phyloP scores from a whole-genome alignment of 2,888 invertebrate genomes.

The Drosophila prostipennis region DNA sequence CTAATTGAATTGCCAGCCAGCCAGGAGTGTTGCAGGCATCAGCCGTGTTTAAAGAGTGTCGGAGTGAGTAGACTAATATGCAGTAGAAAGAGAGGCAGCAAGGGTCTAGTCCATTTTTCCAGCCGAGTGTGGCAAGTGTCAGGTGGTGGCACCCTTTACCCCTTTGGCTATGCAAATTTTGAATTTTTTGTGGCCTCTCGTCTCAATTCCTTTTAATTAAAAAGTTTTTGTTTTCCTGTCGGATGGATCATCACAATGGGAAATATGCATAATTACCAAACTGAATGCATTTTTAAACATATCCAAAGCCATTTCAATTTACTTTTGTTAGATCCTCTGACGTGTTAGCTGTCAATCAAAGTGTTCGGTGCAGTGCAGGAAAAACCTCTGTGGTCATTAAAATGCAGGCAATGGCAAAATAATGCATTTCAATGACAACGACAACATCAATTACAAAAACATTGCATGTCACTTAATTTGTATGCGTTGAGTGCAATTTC shows the following conservation, averaged over 20 bases:
- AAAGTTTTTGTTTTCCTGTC: constrained; percentile 51
- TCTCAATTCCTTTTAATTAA: constrained; percentile 70
- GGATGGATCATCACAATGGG: constrained; percentile 19
- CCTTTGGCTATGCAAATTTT: constrained; percentile 38
- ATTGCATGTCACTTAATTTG: constrained; percentile 51
- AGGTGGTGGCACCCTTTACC: constrained; percentile 32
- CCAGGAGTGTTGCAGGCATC: constrained; percentile 12
- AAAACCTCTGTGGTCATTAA: constrained; percentile 30
- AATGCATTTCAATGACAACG: constrained; percentile 64
- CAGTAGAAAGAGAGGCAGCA: constrained; percentile 6
- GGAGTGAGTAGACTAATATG: constrained; percentile 28
- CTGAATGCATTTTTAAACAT: constrained; percentile 27
- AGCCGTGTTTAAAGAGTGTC: constrained; percentile 24
- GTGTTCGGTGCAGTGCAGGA: too few relatives aligned
- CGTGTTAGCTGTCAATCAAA: constrained; percentile 31
- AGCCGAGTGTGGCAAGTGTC: constrained; percentile 43
- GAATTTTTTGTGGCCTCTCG: constrained; percentile 3
- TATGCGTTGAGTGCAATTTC: constrained; percentile 17
- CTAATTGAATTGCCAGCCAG: constrained; percentile 68
- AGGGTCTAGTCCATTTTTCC: constrained; percentile 8
- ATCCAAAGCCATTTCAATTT: constrained; percentile 16
- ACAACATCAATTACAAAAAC: constrained; percentile 54
- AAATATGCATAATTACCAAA: constrained; percentile 26
- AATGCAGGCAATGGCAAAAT: constrained; percentile 52
- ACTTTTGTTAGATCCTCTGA: neutral